Conservation (phyloP, 2,113 vertebrate species). For the Rhinoptilus africanus region DNA sequence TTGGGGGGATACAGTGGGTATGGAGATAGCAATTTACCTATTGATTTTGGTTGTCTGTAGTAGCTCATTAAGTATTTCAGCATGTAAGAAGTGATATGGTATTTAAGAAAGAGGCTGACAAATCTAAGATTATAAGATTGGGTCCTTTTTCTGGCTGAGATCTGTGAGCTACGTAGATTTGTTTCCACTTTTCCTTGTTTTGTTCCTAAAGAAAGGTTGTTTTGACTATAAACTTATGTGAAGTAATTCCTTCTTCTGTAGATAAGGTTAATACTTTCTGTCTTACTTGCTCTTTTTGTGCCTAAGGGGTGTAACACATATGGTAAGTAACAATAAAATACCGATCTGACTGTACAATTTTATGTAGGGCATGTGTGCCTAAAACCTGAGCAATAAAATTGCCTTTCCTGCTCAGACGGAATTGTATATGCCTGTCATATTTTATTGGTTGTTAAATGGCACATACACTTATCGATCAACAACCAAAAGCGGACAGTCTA, state of each 20-base stretch:
- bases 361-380: constrained; percentile 58
- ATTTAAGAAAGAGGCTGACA: background rate
- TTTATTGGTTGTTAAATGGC: constrained; percentile 51
- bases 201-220: background rate
- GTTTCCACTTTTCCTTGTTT: background rate
- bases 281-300: background rate
- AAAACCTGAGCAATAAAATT: constrained; percentile 56
- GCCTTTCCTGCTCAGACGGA: constrained; percentile 48
- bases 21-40: background rate
- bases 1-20: background rate
- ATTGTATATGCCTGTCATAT: constrained; percentile 45
- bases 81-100: fast-evolving
- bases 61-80: background rate
- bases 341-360: constrained; percentile 55
- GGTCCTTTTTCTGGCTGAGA: background rate
- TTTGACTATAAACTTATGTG: background rate
- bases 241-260: background rate
- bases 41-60: background rate
- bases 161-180: background rate
- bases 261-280: constrained; percentile 4
- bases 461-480: background rate
- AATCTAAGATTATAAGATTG: background rate
- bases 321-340: constrained; percentile 53
- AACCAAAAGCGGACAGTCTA: background rate
- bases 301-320: constrained; percentile 12